Evolutionary conservation across 2,797 vertebrate species (phyloP), one percentile per base, ranked within the genome.

Genomic region (Limnodromus scolopaceus): DNA sequence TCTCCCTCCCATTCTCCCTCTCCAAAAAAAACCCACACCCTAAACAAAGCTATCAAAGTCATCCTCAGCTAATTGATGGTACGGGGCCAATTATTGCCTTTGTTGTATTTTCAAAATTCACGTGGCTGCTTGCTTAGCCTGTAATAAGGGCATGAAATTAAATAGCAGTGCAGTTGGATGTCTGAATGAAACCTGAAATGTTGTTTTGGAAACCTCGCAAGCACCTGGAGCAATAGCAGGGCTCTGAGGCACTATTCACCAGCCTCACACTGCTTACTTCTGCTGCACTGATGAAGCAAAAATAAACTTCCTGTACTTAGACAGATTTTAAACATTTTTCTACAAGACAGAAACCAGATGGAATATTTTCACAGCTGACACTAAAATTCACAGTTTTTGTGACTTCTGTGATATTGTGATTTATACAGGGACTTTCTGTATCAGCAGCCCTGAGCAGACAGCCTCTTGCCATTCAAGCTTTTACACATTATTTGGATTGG

Each of bases 361-460:
- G 96, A 94, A 94, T 94, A 80, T 97, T 97, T 98, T 97, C 94
- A 98, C 97, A 98, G 97, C 95, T 97, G 97, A 97, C 90, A 93
- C 68, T 57, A 88, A 88, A 97, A 97, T 94, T 97, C 95, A 95
- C 96, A 97, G 80, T 89, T 95, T 93, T 92, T 0, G 16, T 93
- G 93, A 97, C 95, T 96, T 93, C 72, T 94, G 57, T 93, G 86
- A 93, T 97, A 93, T 3, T 94, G 93, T 96, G 96, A 97, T 98
- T 97, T 97, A 92, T 95, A 77, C 85, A 91, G 96, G 91, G 79
- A 70, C 90, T 95, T 94, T 87, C 79, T 83, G 65, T 96, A 92
- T 96, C 89, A 89, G 65, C 91, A 95, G 92, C 91, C 80, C 51
- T 87, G 81, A 95, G 77, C 87, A 92, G 93, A 45, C 93, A 96